phyloP scores from a whole-genome alignment of 2,113 vertebrate species.

The Rhinogobius similis region DNA sequence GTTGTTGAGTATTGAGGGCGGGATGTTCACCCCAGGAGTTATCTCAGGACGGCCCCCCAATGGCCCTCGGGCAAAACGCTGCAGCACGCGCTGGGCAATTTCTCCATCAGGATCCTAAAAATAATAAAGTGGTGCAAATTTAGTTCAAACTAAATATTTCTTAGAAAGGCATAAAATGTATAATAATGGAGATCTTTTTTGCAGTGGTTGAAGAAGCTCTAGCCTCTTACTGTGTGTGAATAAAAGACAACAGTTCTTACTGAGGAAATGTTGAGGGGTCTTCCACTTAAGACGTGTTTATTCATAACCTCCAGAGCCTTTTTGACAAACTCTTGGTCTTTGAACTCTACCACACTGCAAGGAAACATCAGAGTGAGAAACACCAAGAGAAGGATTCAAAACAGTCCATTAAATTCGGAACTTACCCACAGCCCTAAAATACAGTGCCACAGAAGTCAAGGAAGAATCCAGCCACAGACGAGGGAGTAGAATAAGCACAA shows the following conservation, averaged over 20 bases:
- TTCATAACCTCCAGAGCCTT: slow-evolving; percentile 96
- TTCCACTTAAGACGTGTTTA: slow-evolving; percentile 94
- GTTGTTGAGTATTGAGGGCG: slow-evolving; percentile 94
- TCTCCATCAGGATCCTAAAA: slow-evolving; percentile 94
- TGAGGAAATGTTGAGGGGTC: slow-evolving; percentile 97
- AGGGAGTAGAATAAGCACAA: slow-evolving; percentile 72
- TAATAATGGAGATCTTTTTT: not conserved
- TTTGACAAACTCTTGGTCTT: slow-evolving; percentile 98
- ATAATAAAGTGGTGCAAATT: slow-evolving; percentile 26
- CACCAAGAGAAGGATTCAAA: not conserved
- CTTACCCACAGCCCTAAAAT: slow-evolving; percentile 97
- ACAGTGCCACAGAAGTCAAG: slow-evolving; percentile 34
- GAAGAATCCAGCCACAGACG: slow-evolving; percentile 58
- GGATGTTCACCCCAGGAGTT: slow-evolving; percentile 87
- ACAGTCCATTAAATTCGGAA: not conserved
- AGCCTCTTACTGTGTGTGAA: not conserved
- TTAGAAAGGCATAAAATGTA: not conserved
- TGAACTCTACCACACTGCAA: slow-evolving; percentile 96
- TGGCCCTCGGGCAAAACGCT: slow-evolving; percentile 85
- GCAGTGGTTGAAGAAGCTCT: not conserved
- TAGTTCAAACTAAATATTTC: not conserved
- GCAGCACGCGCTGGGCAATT: slow-evolving; percentile 90
- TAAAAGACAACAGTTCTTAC: slow-evolving; percentile 68
- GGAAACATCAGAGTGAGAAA: slow-evolving; percentile 21
- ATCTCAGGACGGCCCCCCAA: slow-evolving; percentile 85